phyloP scores from a whole-genome alignment of 2,113 vertebrate species.

The western clawed frog (Xenopus tropicalis) region DNA sequence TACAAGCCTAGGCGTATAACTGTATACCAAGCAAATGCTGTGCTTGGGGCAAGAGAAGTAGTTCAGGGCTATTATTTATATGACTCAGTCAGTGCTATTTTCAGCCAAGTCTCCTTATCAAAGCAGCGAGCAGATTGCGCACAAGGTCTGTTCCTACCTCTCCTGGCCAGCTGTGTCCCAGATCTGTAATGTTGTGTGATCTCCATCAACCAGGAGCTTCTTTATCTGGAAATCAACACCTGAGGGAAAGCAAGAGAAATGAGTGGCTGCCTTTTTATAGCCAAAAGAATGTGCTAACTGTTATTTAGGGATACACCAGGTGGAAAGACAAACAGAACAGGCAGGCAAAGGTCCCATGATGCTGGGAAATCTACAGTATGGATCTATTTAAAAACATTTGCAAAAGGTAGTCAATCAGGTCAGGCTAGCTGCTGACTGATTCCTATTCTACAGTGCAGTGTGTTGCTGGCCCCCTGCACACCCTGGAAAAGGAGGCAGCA shows the following conservation, averaged over 20 bases:
- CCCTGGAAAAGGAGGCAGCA: too few species aligned
- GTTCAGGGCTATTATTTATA: too few species aligned
- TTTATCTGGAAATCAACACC: slow-evolving; percentile 75
- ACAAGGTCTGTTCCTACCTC: slow-evolving; percentile 49
- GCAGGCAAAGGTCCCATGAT: background rate
- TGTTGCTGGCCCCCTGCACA: too few species aligned
- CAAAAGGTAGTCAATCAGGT: too few species aligned
- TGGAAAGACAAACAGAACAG: background rate
- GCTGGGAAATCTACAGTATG: background rate
- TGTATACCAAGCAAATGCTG: too few species aligned
- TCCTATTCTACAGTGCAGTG: too few species aligned
- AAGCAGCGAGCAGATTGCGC: background rate
- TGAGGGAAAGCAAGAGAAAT: slow-evolving; percentile 36
- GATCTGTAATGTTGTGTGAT: slow-evolving; percentile 65
- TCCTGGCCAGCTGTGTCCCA: slow-evolving; percentile 74
- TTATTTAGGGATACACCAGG: background rate
- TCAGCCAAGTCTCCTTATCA: slow-evolving; percentile 9
- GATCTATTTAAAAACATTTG: background rate
- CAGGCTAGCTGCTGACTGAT: too few species aligned
- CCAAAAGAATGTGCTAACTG: background rate
- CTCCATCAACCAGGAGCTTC: slow-evolving; percentile 69
- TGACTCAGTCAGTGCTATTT: slow-evolving; percentile 10
- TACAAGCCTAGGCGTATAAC: too few species aligned
- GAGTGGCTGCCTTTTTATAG: too few species aligned
- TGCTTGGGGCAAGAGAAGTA: too few species aligned